phyloP scores from a whole-genome alignment of 2,888 invertebrate genomes.

The Trisateles emortualis region DNA sequence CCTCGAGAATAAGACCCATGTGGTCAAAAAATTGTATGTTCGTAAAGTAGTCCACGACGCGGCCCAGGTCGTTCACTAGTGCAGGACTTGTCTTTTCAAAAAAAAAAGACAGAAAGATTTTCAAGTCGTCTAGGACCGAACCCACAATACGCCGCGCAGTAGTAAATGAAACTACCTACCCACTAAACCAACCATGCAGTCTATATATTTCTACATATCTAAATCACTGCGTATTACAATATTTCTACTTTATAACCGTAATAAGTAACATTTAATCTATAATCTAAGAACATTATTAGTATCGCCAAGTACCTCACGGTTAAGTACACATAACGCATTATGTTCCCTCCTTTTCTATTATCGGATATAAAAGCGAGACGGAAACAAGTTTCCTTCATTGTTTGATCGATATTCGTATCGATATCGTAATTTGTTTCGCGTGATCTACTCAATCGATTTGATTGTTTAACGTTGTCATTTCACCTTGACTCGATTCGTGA shows the following conservation, averaged over 20 bases:
- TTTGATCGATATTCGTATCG: constrained; percentile 35
- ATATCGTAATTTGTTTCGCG: constrained; percentile 51
- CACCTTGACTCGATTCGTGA: constrained; percentile 50
- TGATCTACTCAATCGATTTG: constrained; percentile 49
- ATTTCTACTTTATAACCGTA: background rate
- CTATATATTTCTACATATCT: too few relatives aligned
- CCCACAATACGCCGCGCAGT: too few relatives aligned
- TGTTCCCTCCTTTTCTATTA: background rate
- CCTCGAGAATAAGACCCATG: too few relatives aligned
- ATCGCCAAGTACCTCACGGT: background rate
- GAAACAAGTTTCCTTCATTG: constrained; percentile 9
- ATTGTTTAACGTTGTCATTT: constrained; percentile 50
- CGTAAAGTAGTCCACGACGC: too few relatives aligned
- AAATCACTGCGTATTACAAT: too few relatives aligned
- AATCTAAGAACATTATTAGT: constrained; percentile 6
- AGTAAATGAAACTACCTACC: too few relatives aligned
- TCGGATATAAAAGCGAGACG: constrained; percentile 8
- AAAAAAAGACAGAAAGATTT: too few relatives aligned
- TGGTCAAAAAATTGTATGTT: too few relatives aligned
- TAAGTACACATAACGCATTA: constrained; percentile 7
- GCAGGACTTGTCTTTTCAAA: too few relatives aligned
- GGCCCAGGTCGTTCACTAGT: too few relatives aligned
- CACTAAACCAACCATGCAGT: too few relatives aligned
- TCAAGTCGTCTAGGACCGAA: too few relatives aligned
- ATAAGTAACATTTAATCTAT: constrained; percentile 8